Evolutionary conservation across 2,888 invertebrate species (phyloP), one percentile per base, ranked within the genome.

Genomic region (Clusia tigrina): DNA sequence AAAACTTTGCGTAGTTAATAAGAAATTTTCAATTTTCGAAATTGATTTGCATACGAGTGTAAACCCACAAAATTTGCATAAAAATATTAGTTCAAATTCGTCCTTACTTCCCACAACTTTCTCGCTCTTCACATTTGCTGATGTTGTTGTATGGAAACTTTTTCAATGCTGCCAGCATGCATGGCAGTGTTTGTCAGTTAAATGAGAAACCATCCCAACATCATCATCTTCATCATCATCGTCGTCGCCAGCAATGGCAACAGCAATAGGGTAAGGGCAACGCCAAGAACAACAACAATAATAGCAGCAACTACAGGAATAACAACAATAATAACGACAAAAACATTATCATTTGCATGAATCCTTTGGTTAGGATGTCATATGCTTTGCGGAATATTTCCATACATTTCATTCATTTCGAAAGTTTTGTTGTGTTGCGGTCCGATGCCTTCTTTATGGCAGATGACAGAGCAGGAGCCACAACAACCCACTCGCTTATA

Each of bases 391-490:
- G 5, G 22, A 42, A 42, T 48, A 20, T 48, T 48, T 48, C 3
- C 48, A 48, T 20, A 20, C 22, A 48, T 18, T 20, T 20, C 18
- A 12, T 48, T 48, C 42, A 42, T n/a, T 20, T 20, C 48, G 48
- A 22, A 48, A 48, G 3, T 48, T 48, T 48, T 42, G 42, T 48
- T 48, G 22, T 20, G 48, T 20, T 57, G 56, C 22, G 56, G 56
- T 57, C 23, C 22, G 1, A 20, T 56, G 25, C 9, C 37, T n/a
- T n/a, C 23, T 37, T 52, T 51, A 9, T 58, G 51, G 58, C 51
- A 58, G 32, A 15, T 58, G 52, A 38, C 37, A 52, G 42, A 32
- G 20, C 9, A n/a, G n/a, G n/a, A n/a, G n/a, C n/a, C n/a, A n/a
- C n/a, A n/a, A n/a, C n/a, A n/a, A n/a, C n/a, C n/a, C n/a, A n/a